phyloP scores from a whole-genome alignment of 2,113 vertebrate genomes.

The Tetrao urogallus region DNA sequence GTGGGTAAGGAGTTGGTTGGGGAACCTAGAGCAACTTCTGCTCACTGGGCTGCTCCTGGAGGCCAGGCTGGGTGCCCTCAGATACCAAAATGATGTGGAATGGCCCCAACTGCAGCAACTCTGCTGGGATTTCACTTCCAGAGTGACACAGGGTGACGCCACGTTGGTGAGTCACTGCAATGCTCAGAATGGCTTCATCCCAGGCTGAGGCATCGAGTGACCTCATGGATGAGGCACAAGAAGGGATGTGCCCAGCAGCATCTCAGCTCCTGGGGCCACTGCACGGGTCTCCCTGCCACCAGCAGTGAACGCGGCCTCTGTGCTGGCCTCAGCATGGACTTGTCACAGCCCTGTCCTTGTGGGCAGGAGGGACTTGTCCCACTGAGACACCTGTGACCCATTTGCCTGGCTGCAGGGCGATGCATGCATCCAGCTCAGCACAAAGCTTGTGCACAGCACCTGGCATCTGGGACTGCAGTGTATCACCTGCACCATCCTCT shows the following conservation, averaged over 20 bases:
- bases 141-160: not conserved
- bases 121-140: fast-evolving
- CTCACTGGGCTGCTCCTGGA: fast-evolving
- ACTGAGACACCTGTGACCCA: not conserved
- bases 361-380: not conserved
- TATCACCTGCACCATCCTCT: not conserved
- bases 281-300: not conserved
- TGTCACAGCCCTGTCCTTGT: not conserved
- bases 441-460: not conserved
- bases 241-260: not conserved
- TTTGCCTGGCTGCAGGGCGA: not conserved
- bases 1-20: not conserved
- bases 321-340: not conserved
- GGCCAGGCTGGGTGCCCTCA: not conserved
- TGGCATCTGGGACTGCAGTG: not conserved
- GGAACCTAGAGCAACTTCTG: not conserved
- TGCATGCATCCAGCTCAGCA: not conserved
- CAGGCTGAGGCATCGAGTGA: not conserved
- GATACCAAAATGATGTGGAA: not conserved
- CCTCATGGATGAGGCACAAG: not conserved
- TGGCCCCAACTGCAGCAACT: not conserved
- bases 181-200: not conserved
- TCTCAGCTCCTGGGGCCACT: fast-evolving
- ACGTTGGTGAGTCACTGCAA: not conserved
- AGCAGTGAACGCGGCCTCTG: fast-evolving